Evolutionary conservation across 2,797 vertebrate species (phyloP), one percentile per base, ranked within the genome.

Genomic region (Melanotaenia parkinsoni): DNA sequence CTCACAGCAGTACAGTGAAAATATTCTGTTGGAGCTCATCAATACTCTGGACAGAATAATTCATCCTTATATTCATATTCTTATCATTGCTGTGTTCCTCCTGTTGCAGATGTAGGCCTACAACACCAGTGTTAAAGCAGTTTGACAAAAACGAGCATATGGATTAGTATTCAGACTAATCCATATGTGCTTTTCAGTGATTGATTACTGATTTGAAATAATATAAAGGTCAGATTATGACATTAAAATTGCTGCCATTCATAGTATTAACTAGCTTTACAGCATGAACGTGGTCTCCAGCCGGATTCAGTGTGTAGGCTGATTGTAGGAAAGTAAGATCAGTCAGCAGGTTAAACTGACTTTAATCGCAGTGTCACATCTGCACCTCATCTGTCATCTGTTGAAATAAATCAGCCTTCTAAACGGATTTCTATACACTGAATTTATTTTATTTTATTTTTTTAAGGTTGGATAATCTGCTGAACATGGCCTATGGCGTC

Each of bases 401-500:
- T 77, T 67, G 81, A 59, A 80, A 74, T 45, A 10, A 32, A 78
- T 77, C 58, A 54, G 35, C 45, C 51, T 47, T 73, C 56, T 63
- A 43, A 24, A 71, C 37, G 1, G n/a, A 8, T 18, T 66, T 26
- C 28, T 63, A 62, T 51, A 6, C 37, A 14, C 37, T 61, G 16
- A 65, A 51, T 24, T 43, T 92, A 93, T 67, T 60, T 92, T 30
- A 4, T 4, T 58, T 92, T 93, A 58, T 30, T 61, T 93, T 91
- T 95, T 93, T 58, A 90, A 99, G 98, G 96, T 94, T 99, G 97
- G 98, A 99, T 94, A 99, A 98, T 95, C 95, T 99, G 94, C 96
- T 99, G 89, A 99, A 99, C 94, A 98, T 99, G 97, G 98, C 97
- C 88, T 99, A 99, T 83, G 98, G 97, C 93, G 97, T 99, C 77